Conservation (phyloP, 2,797 vertebrate species). For the Acanthopagrus latus region DNA sequence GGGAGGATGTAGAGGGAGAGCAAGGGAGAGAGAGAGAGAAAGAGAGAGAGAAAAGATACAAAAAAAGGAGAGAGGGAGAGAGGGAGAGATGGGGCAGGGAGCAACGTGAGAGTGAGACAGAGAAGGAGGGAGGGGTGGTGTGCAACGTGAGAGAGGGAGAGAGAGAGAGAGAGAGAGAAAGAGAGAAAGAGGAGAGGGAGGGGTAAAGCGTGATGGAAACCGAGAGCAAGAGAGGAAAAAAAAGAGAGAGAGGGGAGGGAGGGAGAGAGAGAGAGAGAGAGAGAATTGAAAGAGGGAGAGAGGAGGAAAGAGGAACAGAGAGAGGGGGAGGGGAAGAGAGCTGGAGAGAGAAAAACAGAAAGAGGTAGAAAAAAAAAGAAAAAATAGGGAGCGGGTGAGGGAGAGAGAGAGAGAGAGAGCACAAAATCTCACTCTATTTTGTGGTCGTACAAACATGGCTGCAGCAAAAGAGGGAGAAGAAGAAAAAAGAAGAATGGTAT, state of each 20-base stretch:
- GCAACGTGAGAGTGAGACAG: slow-evolving; percentile 34
- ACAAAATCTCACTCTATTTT: slow-evolving; percentile 59
- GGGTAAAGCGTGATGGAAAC: slow-evolving; percentile 66
- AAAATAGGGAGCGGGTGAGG: slow-evolving; percentile 55
- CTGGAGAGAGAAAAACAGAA: slow-evolving; percentile 48
- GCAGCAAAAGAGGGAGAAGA: slow-evolving; percentile 50
- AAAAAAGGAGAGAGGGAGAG: slow-evolving; percentile 36
- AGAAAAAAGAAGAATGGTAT: slow-evolving; percentile 30
- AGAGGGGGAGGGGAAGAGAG: slow-evolving; percentile 49
- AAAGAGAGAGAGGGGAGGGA: slow-evolving; percentile 2
- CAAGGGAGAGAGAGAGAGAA: slow-evolving; percentile 31
- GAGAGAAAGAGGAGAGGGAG: slow-evolving; percentile 61
- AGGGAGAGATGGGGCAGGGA: slow-evolving; percentile 26
- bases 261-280: not conserved
- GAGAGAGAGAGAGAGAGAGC: slow-evolving; percentile 48
- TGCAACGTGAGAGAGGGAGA: slow-evolving; percentile 48
- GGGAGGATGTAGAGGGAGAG: slow-evolving; percentile 72
- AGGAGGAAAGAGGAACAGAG: slow-evolving; percentile 51
- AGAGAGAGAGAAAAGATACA: slow-evolving; percentile 22
- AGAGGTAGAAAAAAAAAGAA: slow-evolving; percentile 47
- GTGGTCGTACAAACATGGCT: slow-evolving; percentile 73
- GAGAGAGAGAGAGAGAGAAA: slow-evolving; percentile 48
- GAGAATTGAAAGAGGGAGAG: slow-evolving; percentile 33
- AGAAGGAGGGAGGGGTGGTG: slow-evolving; percentile 30
- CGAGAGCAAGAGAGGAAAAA: slow-evolving; percentile 59